A percentile compares a stretch with the other conserved stretches of the same genome.
Evolutionary conservation across 2,113 vertebrate genomes (phyloP).

Genomic region (Sinocyclocheilus maitianheensis): DNA sequence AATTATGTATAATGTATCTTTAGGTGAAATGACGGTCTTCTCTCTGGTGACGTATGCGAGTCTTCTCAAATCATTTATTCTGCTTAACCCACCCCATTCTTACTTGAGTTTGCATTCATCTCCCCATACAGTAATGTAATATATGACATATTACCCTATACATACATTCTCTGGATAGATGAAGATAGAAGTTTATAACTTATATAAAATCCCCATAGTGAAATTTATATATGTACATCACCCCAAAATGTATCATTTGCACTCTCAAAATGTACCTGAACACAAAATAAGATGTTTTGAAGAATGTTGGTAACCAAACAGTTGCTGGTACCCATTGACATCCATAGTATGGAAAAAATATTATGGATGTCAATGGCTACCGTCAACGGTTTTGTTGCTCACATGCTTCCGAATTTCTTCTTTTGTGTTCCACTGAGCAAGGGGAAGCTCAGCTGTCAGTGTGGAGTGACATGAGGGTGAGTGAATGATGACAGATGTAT

Average conservation of each 20-base stretch:
- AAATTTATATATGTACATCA: no score
- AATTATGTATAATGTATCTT: not conserved
- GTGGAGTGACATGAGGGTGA: not conserved
- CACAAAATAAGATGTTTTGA: not conserved
- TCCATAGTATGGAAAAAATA: not conserved
- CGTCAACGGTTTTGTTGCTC: not conserved
- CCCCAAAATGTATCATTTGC: no score
- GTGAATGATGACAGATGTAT: constrained; percentile 9
- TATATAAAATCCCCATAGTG: no score
- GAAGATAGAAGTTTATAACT: no score
- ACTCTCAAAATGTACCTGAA: not conserved
- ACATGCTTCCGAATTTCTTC: not conserved
- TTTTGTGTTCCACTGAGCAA: not conserved
- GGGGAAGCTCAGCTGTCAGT: not conserved
- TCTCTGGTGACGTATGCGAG: no score
- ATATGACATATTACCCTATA: no score
- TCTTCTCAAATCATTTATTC: not conserved
- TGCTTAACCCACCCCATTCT: not conserved
- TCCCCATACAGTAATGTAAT: no score
- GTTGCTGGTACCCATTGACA: not conserved
- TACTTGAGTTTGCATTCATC: no score
- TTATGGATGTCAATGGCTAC: not conserved
- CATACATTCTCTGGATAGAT: no score
- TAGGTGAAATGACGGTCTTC: no score
- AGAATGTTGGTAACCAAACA: not conserved